Evolutionary conservation across 2,113 vertebrate species (phyloP).

Genomic region (Brachyhypopomus occidentalis): DNA sequence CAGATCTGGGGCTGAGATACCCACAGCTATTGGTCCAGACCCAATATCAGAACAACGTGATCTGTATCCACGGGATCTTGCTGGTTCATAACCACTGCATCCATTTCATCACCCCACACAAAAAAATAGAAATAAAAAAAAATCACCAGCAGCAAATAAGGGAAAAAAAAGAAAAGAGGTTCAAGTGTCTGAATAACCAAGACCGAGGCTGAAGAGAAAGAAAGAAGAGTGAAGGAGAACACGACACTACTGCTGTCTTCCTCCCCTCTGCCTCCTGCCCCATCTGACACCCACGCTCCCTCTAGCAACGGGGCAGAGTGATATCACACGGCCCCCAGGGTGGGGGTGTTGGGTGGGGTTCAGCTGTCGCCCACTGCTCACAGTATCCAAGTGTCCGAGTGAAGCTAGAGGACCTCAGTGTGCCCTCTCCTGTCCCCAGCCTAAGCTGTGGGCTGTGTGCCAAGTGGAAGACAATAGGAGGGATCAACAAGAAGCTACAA

Average conservation of each 20-base stretch:
- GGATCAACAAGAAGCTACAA: constrained; percentile 49
- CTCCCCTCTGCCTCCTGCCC: background rate
- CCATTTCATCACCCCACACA: background rate
- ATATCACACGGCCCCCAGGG: constrained; percentile 46
- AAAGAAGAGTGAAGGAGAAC: background rate
- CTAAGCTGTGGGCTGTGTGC: constrained; percentile 56
- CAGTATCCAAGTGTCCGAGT: constrained; percentile 14
- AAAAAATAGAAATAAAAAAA: too few relatives aligned
- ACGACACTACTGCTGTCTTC: background rate
- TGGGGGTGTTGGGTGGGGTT: constrained; percentile 38
- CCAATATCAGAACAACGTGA: background rate
- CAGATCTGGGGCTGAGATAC: background rate
- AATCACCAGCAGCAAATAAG: too few relatives aligned
- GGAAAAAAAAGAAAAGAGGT: background rate
- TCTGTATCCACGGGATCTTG: background rate
- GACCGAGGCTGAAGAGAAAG: background rate
- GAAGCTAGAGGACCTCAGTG: constrained; percentile 56
- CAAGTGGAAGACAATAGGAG: constrained; percentile 62
- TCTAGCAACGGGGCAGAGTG: constrained; percentile 34
- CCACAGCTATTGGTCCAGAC: background rate
- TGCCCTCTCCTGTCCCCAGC: constrained; percentile 45
- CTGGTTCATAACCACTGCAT: background rate
- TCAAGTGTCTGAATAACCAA: background rate
- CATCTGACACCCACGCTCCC: constrained; percentile 7
- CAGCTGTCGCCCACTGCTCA: constrained; percentile 65